phyloP scores from a whole-genome alignment of 2,113 vertebrate species.

The Zosterops borbonicus region DNA sequence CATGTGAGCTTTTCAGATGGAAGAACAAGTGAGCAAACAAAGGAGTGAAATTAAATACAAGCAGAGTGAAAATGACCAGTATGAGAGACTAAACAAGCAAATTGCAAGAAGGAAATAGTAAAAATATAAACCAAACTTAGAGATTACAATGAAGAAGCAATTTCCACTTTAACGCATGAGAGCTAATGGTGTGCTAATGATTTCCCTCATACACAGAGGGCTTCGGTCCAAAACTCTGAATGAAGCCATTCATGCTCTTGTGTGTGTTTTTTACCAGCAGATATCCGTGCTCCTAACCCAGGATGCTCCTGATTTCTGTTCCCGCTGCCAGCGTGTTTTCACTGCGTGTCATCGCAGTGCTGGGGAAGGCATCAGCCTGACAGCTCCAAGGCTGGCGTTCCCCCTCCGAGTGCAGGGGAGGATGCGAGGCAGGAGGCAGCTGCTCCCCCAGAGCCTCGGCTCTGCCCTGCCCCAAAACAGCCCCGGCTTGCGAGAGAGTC shows the following conservation, averaged over 20 bases:
- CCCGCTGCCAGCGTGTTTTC: background rate
- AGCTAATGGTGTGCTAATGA: background rate
- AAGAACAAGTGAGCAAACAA: background rate
- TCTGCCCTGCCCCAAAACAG: background rate
- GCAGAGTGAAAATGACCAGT: background rate
- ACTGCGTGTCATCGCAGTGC: background rate
- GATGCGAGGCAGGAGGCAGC: background rate
- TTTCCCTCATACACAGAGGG: background rate
- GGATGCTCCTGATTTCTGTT: background rate
- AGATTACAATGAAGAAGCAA: background rate
- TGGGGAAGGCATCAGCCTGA: background rate
- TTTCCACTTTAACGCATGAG: background rate
- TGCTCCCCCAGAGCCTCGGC: background rate
- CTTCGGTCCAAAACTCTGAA: slow-evolving; percentile 10
- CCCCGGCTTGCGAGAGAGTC: background rate
- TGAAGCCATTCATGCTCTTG: background rate
- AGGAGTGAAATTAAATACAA: background rate
- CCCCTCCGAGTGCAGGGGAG: background rate
- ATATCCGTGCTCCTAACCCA: background rate
- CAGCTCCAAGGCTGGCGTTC: background rate
- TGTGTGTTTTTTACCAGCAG: background rate
- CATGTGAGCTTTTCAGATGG: background rate
- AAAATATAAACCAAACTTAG: background rate
- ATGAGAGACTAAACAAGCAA: background rate
- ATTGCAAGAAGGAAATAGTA: background rate